Evolutionary conservation across 2,888 invertebrate species (phyloP), one percentile per base, ranked within the genome.

Genomic region (Phytoseiulus persimilis): DNA sequence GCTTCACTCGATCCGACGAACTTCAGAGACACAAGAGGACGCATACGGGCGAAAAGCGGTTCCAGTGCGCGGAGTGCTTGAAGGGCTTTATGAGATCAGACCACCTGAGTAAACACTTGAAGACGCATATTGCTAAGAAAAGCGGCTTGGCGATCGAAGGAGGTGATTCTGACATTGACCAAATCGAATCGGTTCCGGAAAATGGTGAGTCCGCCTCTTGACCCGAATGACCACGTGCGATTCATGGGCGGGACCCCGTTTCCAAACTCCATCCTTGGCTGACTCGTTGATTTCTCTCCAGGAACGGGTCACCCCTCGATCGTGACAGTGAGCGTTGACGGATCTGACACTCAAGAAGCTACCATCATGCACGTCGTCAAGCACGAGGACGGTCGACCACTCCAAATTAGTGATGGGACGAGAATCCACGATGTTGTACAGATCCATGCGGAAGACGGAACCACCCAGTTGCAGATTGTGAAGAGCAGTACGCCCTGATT

Each of bases 381-480:
- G 87, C 87, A 87, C 87, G 87, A 87, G 39, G 87, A 87, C 87
- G 87, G 87, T n/a, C 87, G 45, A 45, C 87, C 87, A 87, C 87
- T 87, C 39, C 87, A 87, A 45, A 87, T 87, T n/a, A 87, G 87
- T 33, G 87, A 87, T 14, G 87, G 87, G 14, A 87, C 87, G 23
- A n/a, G 87, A 39, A 87, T 87, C 32, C 87, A 87, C 45, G 87
- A 87, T 32, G 87, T 87, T 87, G 87, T 87, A 32, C 87, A 87
- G 32, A 87, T 87, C 45, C 87, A 45, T 45, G 87, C 87, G 31
- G 87, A 87, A 45, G 87, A 87, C 33, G 87, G 87, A 45, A 87
- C 87, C 87, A 87, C 87, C n/a, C 87, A 87, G 87, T 45, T 87
- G 87, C 87, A 87, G 87, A 87, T 87, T 87, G 87, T 87, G 33